Evolutionary conservation across 2,888 invertebrate species (phyloP).

Genomic region (Stegophylla sp.): DNA sequence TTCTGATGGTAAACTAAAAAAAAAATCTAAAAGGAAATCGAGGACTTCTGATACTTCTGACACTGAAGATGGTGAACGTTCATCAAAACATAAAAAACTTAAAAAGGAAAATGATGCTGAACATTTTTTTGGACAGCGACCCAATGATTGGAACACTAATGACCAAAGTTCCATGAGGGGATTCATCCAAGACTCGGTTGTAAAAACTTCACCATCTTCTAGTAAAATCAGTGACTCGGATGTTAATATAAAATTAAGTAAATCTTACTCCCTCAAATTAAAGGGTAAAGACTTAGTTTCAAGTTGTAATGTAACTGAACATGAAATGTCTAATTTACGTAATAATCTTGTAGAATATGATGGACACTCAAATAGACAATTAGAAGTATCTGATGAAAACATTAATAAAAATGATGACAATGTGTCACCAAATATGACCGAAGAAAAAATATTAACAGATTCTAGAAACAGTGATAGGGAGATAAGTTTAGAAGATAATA

Average conservation of each 20-base stretch:
- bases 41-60: conserved; percentile 39
- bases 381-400: neutral
- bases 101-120: neutral
- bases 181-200: conserved; percentile 38
- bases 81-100: neutral
- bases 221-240: neutral
- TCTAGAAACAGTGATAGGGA: neutral
- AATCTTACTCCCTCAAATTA: neutral
- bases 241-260: neutral
- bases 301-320: neutral
- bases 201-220: neutral
- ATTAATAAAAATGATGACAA: neutral
- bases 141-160: conserved; percentile 52
- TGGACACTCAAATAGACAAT: neutral
- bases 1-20: conserved; percentile 5
- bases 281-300: neutral
- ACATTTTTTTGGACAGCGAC: conserved; percentile 54
- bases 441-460: neutral
- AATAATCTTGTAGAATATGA: neutral
- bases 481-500: neutral
- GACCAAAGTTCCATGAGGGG: conserved; percentile 51
- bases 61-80: conserved; percentile 1
- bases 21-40: conserved; percentile 36
- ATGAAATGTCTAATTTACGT: neutral
- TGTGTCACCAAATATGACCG: neutral